Evolutionary conservation across 2,888 invertebrate species (phyloP).

Genomic region (Thereva unica): DNA sequence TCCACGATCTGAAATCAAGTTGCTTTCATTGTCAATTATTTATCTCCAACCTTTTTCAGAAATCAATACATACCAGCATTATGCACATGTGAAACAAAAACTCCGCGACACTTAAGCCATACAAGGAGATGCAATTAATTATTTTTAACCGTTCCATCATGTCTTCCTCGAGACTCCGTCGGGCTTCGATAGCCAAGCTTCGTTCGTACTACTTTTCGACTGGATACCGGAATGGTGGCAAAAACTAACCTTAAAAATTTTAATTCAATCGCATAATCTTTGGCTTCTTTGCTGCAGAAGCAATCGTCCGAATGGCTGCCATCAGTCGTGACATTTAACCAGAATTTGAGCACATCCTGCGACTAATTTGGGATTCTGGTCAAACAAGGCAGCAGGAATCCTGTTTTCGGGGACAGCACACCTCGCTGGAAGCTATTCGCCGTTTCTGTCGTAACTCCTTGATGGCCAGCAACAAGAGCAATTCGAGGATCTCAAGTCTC

Average conservation of each 20-base stretch:
- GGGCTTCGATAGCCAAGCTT: not conserved
- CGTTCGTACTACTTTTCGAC: no score
- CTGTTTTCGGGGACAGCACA: slow-evolving; percentile 10
- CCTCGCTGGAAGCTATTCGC: no score
- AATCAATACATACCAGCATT: no score
- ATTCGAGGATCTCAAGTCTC: no score
- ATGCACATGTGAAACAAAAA: no score
- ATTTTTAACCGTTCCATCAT: slow-evolving; percentile 59
- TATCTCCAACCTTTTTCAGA: no score
- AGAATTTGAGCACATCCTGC: not conserved
- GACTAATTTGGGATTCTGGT: slow-evolving; percentile 34
- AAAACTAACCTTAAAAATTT: slow-evolving; percentile 37
- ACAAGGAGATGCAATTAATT: slow-evolving; percentile 59
- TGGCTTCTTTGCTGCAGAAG: no score
- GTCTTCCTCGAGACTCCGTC: slow-evolving; percentile 39
- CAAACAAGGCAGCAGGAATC: slow-evolving; percentile 32
- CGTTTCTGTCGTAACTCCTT: no score
- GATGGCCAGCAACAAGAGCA: no score
- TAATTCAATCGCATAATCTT: slow-evolving; percentile 38
- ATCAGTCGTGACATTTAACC: not conserved
- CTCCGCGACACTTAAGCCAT: slow-evolving; percentile 50
- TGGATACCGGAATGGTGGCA: not conserved
- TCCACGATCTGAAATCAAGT: no score
- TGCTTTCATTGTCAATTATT: no score
- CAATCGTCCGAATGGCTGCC: not conserved